Base-by-base conservation (phyloP, 2,797 vertebrate species). In the Caiman crocodilus region DNA sequence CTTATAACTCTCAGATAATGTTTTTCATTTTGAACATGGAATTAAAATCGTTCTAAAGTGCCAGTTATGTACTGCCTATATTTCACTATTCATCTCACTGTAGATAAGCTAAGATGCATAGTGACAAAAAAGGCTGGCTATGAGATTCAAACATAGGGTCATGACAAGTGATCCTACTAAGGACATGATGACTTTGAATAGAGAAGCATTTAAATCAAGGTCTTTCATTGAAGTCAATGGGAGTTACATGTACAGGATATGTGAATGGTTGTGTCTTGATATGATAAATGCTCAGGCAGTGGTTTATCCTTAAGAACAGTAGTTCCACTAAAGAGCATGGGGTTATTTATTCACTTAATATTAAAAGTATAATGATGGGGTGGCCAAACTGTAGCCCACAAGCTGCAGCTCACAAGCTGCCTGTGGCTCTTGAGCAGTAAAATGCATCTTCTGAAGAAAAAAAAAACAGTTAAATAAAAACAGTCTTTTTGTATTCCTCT, bases 51-150 rank as follows among this genome's bases (percentile, higher is more conserved):
- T 76, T 74, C 16, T 76, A 73, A 75, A 30, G 30, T 63, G 16
- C 77, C 69, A 87, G 64, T 80, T 69, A 42, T 78, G 2, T 69
- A 5, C 20, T 94, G 0, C 16, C n/a, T 91, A n/a, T 82, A 86
- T 9, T 86, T 93, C 26, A 8, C 35, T 83, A n/a, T 28, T 90
- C 21, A 89, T 82, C 78, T 82, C 96, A 76, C 88, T 61, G 84
- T n/a, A 81, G 84, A 35, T 83, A 90, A 96, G 3, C 13, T 56
- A 84, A 56, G 11, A 76, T 76, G 59, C 78, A 89, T 69, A 63
- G 23, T 6, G 69, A 56, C 59, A 57, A 3, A 61, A 21, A 56
- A 95, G 69, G 30, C 2, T 87, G 56, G 9, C 58, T 79, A 55
- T 86, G 81, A 86, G 5, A 78, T 42, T 89, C 26, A 82, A 85